Evolutionary conservation across 1,140 invertebrate species (phyloP), one percentile per base, ranked within the genome.

Genomic region (Drepana arcuata): DNA sequence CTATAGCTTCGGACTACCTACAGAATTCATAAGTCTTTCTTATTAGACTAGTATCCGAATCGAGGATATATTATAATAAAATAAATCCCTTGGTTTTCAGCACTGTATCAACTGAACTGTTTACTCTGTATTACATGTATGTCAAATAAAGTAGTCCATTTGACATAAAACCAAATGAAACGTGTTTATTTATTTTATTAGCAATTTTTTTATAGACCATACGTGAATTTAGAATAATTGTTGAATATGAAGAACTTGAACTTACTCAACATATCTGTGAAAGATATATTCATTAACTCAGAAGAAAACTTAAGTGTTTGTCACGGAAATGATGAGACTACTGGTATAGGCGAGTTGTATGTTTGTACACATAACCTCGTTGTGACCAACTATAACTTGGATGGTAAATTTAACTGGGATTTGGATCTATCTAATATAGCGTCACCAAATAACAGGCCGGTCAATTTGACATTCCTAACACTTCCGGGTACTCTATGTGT

Each of bases 391-490:
- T 66, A 73, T 38, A 42, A 62, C 49, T 46, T 56, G 32, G 39
- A 48, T 33, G 63, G 64, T 38, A 48, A 60, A 29, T 30, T 63
- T 12, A 65, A 51, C 18, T 80, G 75, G 73, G 51, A 35, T 6
- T 63, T 60, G 38, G 54, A 78, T 47, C 37, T 84, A 4, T 52
- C 50, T 2, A 53, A 70, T n/a, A 15, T 60, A 2, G 41, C 57
- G 1, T 61, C 62, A 1, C 29, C 36, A 3, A 34, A 57, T 12
- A 74, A 67, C 41, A 38, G 25, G 7, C 56, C 65, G n/a, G 44
- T 84, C 2, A 69, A 77, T 34, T 46, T 82, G 11, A 61, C 69
- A 5, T 81, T 62, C 42, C 46, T 84, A n/a, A 54, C 72, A 6
- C 44, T 83, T 25, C 41, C 63, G 14, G 65, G 73, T 41, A 51